Base-by-base conservation (phyloP, 1,140 invertebrate genomes). In the Protaetia brevitarsis region DNA sequence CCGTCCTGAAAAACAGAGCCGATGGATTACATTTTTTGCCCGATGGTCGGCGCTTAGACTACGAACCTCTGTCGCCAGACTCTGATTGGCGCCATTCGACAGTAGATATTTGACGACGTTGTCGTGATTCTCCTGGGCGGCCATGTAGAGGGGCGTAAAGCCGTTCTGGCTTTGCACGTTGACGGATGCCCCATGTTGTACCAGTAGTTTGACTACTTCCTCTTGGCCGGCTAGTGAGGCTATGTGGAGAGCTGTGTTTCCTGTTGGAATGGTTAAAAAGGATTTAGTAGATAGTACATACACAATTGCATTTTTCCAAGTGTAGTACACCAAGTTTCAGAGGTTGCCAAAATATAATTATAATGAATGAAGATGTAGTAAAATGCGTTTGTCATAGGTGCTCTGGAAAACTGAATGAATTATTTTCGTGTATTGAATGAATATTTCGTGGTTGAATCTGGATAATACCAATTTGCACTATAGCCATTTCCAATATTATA, bases 131-230 rank as follows among this genome's bases (percentile, higher is more conserved):
- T 99, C 97, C 82, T 99, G 97, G 1, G 97, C 96, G 7, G 96
- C 96, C 97, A 99, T 99, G 77, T 99, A 99, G 11, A 99, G 83
- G 2, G 97, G 97, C 7, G 97, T 99, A 80, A 99, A 99, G 65
- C 97, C 97, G 87, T 97, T 98, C 82, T 98, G 93, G 34, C 94
- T 97, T 80, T 99, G 97, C 36, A 96, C 95, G 84, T 99, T 99
- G 60, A 99, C 96, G 72, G 95, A 91, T 57, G 96, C 97, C 41
- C 91, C 91, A 84, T 95, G 89, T 78, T 96, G 91, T 58, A 99
- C 90, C 41, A 99, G 84, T 62, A 98, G 86, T 78, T 90, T 92
- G 13, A 99, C 97, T 67, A 99, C 95, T 71, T 97, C 92, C 74
- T 92, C 89, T 82, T 99, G 96, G 6, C 98, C 98, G 69, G 97